phyloP scores from a whole-genome alignment of 2,888 invertebrate species.

The Lithodes maja region DNA sequence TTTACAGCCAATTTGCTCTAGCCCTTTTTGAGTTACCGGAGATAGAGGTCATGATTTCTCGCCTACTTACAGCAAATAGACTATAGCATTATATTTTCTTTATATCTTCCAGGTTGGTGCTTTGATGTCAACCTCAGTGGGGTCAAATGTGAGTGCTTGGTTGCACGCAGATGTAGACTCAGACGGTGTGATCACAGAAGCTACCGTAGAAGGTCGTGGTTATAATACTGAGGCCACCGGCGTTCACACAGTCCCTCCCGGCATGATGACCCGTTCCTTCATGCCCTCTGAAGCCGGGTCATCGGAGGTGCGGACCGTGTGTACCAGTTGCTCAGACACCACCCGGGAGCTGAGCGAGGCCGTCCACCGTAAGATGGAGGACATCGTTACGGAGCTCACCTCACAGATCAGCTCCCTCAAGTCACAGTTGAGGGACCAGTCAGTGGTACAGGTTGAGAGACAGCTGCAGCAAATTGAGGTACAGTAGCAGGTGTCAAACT shows the following conservation, averaged over 20 bases:
- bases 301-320: not conserved
- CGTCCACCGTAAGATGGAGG: slow-evolving; percentile 62
- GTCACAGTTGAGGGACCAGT: slow-evolving; percentile 33
- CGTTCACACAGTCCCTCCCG: not conserved
- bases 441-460: not conserved
- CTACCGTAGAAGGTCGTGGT: slow-evolving; percentile 10
- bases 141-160: slow-evolving; percentile 35
- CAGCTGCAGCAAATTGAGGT: not conserved
- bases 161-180: slow-evolving; percentile 13
- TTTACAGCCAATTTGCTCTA: too few species aligned
- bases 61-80: too few species aligned
- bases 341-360: slow-evolving; percentile 48
- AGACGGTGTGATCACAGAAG: not conserved
- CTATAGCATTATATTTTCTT: too few species aligned
- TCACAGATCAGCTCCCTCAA: slow-evolving; percentile 60
- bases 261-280: slow-evolving; percentile 26
- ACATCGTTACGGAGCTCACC: slow-evolving; percentile 53
- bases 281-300: not conserved
- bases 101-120: slow-evolving; percentile 2
- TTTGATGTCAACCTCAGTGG: slow-evolving; percentile 31
- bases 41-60: too few species aligned
- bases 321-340: slow-evolving; percentile 40
- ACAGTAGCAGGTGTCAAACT: not conserved
- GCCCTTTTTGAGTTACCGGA: too few species aligned
- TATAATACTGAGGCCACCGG: not conserved